A percentile compares a stretch with the other conserved stretches of the same genome.
Conservation (phyloP, 2,888 invertebrate genomes). For the Mactromeris polynyma region DNA sequence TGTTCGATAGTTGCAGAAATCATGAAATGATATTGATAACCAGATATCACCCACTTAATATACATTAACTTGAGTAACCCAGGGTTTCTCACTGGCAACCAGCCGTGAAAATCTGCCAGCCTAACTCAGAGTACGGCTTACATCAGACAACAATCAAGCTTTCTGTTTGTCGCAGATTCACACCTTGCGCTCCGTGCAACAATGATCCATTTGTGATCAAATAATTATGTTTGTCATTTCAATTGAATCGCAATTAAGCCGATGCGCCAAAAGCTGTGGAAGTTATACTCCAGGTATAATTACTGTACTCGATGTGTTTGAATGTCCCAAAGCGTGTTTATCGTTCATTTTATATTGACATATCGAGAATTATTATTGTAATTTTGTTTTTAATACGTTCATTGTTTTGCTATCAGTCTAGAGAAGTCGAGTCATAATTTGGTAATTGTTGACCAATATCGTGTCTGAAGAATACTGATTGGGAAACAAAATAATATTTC, state of each 20-base stretch:
- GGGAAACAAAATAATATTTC: neutral
- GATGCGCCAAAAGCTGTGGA: neutral
- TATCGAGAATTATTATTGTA: neutral
- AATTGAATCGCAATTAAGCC: neutral
- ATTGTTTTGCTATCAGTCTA: neutral
- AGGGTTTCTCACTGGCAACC: neutral
- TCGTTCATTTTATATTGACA: neutral
- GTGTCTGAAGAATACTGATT: neutral
- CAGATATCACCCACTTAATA: neutral
- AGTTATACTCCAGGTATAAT: neutral
- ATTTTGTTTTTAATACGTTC: neutral
- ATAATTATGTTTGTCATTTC: neutral
- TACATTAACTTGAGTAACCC: neutral
- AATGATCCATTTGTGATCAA: neutral
- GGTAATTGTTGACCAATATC: neutral
- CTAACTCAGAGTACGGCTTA: conserved; percentile 6
- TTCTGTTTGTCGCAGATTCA: neutral
- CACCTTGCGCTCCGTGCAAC: neutral
- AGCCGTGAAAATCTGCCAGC: conserved; percentile 10
- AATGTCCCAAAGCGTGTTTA: neutral
- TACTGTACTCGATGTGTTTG: neutral
- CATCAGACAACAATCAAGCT: neutral
- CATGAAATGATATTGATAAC: neutral
- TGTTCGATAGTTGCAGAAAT: neutral
- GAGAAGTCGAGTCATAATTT: neutral